Conservation (phyloP, 2,797 vertebrate species). For the Cyclopterus lumpus region DNA sequence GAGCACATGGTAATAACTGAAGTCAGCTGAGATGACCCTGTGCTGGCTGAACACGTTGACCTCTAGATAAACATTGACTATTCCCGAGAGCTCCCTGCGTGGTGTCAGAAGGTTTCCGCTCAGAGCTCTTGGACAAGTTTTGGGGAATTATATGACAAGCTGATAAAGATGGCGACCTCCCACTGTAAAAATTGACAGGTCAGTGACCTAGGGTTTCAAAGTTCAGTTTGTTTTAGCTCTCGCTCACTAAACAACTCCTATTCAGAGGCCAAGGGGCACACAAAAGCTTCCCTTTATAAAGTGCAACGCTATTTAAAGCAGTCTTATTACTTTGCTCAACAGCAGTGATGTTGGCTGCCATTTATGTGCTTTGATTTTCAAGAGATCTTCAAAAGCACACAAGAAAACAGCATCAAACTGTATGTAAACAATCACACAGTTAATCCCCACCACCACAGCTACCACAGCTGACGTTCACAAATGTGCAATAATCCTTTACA, state of each 20-base stretch:
- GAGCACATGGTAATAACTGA: background rate
- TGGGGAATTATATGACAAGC: background rate
- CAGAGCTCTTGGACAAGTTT: background rate
- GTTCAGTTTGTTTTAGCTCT: background rate
- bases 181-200: background rate
- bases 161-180: background rate
- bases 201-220: background rate
- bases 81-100: background rate
- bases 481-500: background rate
- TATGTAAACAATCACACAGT: background rate
- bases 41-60: background rate
- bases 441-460: background rate
- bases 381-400: background rate
- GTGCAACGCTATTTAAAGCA: background rate
- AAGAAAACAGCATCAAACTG: background rate
- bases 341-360: background rate
- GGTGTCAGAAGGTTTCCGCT: background rate
- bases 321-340: background rate
- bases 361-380: background rate
- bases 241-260: background rate
- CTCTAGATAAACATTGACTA: background rate
- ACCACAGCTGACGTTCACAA: background rate
- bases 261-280: background rate
- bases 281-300: background rate
- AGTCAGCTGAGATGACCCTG: background rate